Base-by-base conservation (phyloP, 2,888 invertebrate genomes). In the Acrobasis repandana region DNA sequence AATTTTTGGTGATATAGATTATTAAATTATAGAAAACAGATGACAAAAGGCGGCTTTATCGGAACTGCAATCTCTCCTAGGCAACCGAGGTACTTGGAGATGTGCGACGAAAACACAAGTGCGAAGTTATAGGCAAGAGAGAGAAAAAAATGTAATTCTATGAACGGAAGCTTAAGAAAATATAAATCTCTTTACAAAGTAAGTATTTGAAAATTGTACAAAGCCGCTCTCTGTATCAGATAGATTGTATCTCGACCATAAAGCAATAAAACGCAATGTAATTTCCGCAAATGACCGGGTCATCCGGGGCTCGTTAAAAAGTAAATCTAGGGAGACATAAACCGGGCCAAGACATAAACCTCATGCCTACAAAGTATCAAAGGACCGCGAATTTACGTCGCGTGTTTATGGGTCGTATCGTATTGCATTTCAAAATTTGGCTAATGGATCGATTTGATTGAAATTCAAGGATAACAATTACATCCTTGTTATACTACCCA, bases 261-360 rank as follows among this genome's bases (percentile, higher is more conserved):
- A 50, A 50, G 28, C 50, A 36, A 15, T 9, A 16, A 54, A 54
- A 36, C 18, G 16, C 15, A 54, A 54, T 54, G 14, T 38, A 54
- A 54, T 54, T 9, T 18, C 52, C 52, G 36, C 36, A 16, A 54
- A 54, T 54, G 52, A 54, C 52, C 38, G 36, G 38, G 36, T 38
- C 15, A 54, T 54, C 52, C 52, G 52, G 34, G 15, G 16, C 52
- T 54, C 38, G 38, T 54, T 38, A 54, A 54, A 54, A 28, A 16
- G 50, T 28, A 38, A 54, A 16, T 38, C 52, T 36, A n/a, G 36
- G 52, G 18, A 18, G 52, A 54, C 4, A 51, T 51, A 51, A 54
- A 16, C 1, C 36, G 36, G 36, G 11, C 18, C 4, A 36, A 51
- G 52, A 9, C 34, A 18, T 18, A 49, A 49, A 18, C 18, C 20